Base-by-base conservation (phyloP, 2,797 vertebrate species). In the Bradypus variegatus region DNA sequence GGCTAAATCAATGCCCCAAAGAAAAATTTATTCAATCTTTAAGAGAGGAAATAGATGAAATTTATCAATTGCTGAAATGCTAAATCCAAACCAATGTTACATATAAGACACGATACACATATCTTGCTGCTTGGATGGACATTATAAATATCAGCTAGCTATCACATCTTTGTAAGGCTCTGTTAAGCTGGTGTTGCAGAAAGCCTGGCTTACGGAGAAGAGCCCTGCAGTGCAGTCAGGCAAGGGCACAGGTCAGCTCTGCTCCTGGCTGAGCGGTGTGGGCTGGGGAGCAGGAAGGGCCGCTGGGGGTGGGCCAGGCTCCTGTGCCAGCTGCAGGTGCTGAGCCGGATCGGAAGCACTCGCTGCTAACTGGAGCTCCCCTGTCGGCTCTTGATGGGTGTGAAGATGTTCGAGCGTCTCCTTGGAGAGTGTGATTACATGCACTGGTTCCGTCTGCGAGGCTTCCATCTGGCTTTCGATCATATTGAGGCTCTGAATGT, bases 341-440 rank as follows among this genome's bases (percentile, higher is more conserved):
- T 98, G 98, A 12, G 97, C 94, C 2, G 98, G 95, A 85, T 94
- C 95, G 0, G 97, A 92, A 81, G 96, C 58, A 10, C 76, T 94
- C 0, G 96, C 31, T 67, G 95, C 84, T 75, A 98, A 93, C 38
- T 94, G 97, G 41, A 98, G 96, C 86, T 96, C 97, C 94, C 96
- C 96, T 11, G 96, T 96, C 88, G 95, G 97, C 6, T 97, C 97
- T 23, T 98, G 98, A 85, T 98, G 98, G 91, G 97, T 97, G 45
- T 98, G 98, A 19, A 99, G 98, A 48, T 98, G 98, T 95, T 98
- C 98, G 91, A 99, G 97, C 0, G 98, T 98, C 95, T 99, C 99
- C 97, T 99, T 98, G 33, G 98, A 99, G 91, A 99, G 97, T 0
- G 99, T 98, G 96, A 99, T 98, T 18, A 99, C 98, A 0, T 99